Evolutionary conservation across 2,797 vertebrate species (phyloP), one percentile per base, ranked within the genome.

Genomic region (Gallinago stenura): DNA sequence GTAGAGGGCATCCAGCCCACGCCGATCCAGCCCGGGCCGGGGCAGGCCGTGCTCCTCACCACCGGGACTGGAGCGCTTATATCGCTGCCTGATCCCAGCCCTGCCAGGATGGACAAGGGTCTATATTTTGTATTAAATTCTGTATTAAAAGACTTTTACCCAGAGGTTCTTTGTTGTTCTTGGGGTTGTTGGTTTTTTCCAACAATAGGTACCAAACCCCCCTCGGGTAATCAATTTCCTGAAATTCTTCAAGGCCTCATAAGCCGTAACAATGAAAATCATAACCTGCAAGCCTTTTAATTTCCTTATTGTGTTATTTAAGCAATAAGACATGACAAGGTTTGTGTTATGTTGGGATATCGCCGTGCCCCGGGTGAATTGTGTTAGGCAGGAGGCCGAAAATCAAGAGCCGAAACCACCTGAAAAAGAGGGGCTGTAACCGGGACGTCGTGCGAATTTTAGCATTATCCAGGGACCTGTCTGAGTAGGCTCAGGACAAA

Each of bases 1-100:
- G 97, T 60, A 98, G 98, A 97, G 97, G 98, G 97, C 97, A 93
- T 65, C n/a, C 95, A 70, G 87, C 15, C 43, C 97, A 88, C 92
- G 56, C 86, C 43, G 76, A 96, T 97, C 35, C 37, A 2, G 14
- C 10, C 39, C 30, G n/a, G 64, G 66, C 87, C 35, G 15, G 58
- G 43, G n/a, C 31, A 10, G 56, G 43, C 5, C 8, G 3, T 2
- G 4, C 43, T 56, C 16, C 69, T 65, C 26, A 33, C 17, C 12
- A 33, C 75, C 11, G 41, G 14, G n/a, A 6, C 28, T 26, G 46
- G 33, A 11, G 28, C 3, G 9, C 15, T 12, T 22, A 3, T 2
- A 2, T 5, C 6, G 14, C 70, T 33, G 53, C 41, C 26, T 9
- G 8, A 24, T 18, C 72, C 46, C 24, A 0, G 46, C 41, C 30